Evolutionary conservation across 1,140 invertebrate species (phyloP).

Genomic region (Macrosteles quadrilineatus): DNA sequence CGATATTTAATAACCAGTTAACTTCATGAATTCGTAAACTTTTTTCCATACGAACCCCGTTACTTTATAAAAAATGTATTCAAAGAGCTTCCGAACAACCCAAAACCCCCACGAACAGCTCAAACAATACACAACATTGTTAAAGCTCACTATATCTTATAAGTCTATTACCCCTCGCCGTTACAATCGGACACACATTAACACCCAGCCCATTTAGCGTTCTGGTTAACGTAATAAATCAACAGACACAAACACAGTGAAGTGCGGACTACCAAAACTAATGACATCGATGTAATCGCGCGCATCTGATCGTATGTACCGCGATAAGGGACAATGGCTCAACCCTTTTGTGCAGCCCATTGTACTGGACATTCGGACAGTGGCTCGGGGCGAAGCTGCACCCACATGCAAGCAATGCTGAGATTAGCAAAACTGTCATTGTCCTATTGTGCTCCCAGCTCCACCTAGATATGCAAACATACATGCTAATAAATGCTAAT

Average conservation of each 20-base stretch:
- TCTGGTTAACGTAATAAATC: not conserved
- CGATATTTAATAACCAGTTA: too few species aligned
- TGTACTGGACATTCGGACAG: not conserved
- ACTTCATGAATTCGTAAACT: too few species aligned
- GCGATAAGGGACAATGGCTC: not conserved
- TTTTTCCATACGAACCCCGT: too few species aligned
- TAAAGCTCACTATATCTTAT: too few species aligned
- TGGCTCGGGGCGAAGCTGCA: not conserved
- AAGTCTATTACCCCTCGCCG: too few species aligned
- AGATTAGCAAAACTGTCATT: not conserved
- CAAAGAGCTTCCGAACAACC: too few species aligned
- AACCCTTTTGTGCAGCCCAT: constrained; percentile 18
- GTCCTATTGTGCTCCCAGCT: not conserved
- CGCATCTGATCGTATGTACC: not conserved
- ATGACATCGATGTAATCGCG: not conserved
- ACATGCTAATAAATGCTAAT: constrained; percentile 15
- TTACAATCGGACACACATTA: too few species aligned
- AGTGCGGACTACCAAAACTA: not conserved
- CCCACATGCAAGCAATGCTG: not conserved
- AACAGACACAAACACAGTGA: too few species aligned
- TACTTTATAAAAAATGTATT: too few species aligned
- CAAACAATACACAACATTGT: too few species aligned
- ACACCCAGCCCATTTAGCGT: too few species aligned
- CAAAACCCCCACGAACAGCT: too few species aligned
- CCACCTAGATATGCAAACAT: not conserved